These are phyloP conservation scores for Leptobrachium leishanense DNA, from an alignment of 2,113 vertebrate species.

Conservation along the genomic window DNA sequence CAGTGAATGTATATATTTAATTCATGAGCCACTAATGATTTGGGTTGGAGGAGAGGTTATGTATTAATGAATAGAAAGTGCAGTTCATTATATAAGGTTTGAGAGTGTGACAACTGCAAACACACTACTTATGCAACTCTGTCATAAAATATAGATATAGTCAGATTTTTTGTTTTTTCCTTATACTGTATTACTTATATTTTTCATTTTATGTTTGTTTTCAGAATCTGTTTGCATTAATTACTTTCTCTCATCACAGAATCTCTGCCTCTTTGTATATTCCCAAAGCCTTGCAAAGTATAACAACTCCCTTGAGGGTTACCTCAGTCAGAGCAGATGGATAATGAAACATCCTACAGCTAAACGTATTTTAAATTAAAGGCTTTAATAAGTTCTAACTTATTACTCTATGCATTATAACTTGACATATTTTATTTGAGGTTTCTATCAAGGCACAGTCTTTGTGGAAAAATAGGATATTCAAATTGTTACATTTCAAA, in stretches of 20 bases:
- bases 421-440: background rate
- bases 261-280: slow-evolving; percentile 9
- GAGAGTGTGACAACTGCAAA: too few relatives aligned
- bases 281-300: background rate
- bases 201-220: slow-evolving; percentile 1
- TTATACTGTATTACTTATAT: background rate
- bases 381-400: slow-evolving; percentile 5
- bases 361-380: slow-evolving; percentile 15
- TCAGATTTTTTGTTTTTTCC: background rate
- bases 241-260: background rate
- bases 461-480: too few relatives aligned
- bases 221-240: slow-evolving; percentile 1
- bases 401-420: background rate
- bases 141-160: too few relatives aligned
- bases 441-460: background rate
- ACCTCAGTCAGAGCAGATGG: slow-evolving; percentile 20
- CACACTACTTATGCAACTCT: too few relatives aligned
- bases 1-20: too few relatives aligned
- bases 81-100: too few relatives aligned
- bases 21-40: too few relatives aligned
- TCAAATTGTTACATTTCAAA: background rate
- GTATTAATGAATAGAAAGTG: too few relatives aligned
- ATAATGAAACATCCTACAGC: slow-evolving; percentile 21
- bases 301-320: slow-evolving; percentile 8
- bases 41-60: too few relatives aligned